Evolutionary conservation across 2,888 invertebrate genomes (phyloP), one percentile per base, ranked within the genome.

Genomic region (Leucozona laternaria): DNA sequence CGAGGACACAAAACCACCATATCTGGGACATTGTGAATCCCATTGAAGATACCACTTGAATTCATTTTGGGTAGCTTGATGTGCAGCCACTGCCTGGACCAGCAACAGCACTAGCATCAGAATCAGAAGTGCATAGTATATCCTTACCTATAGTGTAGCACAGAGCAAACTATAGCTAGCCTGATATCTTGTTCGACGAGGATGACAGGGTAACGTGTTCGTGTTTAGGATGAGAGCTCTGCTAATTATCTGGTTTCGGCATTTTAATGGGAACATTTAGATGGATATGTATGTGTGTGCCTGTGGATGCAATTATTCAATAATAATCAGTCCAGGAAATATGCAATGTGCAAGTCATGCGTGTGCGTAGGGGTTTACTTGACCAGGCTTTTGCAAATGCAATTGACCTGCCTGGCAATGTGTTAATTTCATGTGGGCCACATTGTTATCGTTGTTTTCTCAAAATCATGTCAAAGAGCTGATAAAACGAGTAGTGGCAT

Each of bases 41-140:
- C 75, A 86, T 86, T 82, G 73, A 78, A 79, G 86, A 82, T 82
- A 86, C 82, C 82, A 86, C 82, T 86, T 79, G 86, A 82, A 86
- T 82, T 82, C 82, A 86, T 78, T 86, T 82, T 64, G 70, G 82
- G 58, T 75, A 81, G 75, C 71, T 82, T 86, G 86, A 82, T 82
- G 78, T 78, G 71, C 71, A 78, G 73, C 78, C 70, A 73, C 64
- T 64, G 60, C 31, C 31, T 10, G 55, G n/a, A 43, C 22, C 62
- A 79, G n/a, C n/a, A 31, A n/a, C 6, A 60, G 20, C 20, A 37
- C 8, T 15, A 8, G 60, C 40, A 40, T 17, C 57, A 20, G 50
- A 20, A 50, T 25, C 53, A 15, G n/a, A n/a, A n/a, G n/a, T n/a
- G n/a, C n/a, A n/a, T n/a, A n/a, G n/a, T n/a, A n/a, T n/a, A n/a